phyloP scores from a whole-genome alignment of 2,113 vertebrate genomes.

The Clupea harengus region DNA sequence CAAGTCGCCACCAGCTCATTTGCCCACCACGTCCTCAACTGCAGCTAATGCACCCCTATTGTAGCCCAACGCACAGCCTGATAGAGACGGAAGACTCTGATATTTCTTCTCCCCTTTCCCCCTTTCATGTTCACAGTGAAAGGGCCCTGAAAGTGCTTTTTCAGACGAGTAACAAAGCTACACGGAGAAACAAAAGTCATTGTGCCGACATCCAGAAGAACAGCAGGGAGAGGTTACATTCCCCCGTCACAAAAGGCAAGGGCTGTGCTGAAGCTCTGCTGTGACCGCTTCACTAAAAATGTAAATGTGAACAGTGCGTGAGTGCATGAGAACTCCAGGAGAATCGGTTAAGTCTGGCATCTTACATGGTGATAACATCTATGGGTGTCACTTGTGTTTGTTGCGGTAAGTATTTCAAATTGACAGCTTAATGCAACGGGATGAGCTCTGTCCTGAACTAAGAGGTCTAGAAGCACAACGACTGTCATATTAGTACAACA shows the following conservation, averaged over 20 bases:
- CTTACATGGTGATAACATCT: not conserved
- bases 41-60: conserved; percentile 51
- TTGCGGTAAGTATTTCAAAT: not conserved
- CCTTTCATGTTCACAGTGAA: conserved; percentile 19
- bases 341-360: not conserved
- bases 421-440: not conserved
- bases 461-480: not conserved
- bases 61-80: conserved; percentile 41
- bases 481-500: not conserved
- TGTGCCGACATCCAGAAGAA: conserved; percentile 10
- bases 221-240: not conserved
- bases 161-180: conserved; percentile 26
- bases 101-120: conserved; percentile 19
- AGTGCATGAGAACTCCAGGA: too few species aligned
- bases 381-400: not conserved
- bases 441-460: not conserved
- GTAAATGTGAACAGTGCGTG: not conserved
- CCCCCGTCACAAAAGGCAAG: conserved; percentile 13
- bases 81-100: conserved; percentile 47
- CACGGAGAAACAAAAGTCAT: not conserved
- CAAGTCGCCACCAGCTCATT: conserved; percentile 29
- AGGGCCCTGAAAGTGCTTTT: not conserved
- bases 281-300: not conserved
- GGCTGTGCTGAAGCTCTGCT: not conserved
- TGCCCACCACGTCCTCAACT: conserved; percentile 38